Conservation (phyloP, 2,113 vertebrate genomes). For the Stictonetta naevosa region DNA sequence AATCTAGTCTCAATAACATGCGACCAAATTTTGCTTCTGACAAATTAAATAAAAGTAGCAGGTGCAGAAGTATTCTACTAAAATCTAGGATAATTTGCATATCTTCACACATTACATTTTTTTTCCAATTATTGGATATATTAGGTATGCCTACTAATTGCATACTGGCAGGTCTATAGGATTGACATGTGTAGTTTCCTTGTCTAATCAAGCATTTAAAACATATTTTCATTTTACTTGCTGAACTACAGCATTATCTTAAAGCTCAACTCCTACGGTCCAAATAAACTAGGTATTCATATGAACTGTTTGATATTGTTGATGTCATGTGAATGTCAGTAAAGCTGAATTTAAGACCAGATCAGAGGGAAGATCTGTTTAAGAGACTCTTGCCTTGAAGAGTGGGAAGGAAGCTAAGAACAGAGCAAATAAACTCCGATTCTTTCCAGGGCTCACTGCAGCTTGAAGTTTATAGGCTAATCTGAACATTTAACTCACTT, state of each 20-base stretch:
- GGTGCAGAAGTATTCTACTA: neutral
- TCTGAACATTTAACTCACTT: slow-evolving; percentile 17
- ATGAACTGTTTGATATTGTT: neutral
- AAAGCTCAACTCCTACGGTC: neutral
- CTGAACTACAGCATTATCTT: neutral
- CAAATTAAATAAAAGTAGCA: neutral
- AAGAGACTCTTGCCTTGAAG: neutral
- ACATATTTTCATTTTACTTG: neutral
- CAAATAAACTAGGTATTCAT: neutral
- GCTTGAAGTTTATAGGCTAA: slow-evolving; percentile 24
- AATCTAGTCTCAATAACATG: neutral
- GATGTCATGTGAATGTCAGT: neutral
- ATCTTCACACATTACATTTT: neutral
- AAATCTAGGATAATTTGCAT: neutral
- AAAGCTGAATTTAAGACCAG: neutral
- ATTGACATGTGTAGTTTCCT: neutral
- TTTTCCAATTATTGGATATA: neutral
- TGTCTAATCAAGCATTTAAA: neutral
- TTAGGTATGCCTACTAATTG: neutral
- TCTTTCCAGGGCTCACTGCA: neutral
- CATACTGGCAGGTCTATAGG: neutral
- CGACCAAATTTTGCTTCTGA: neutral
- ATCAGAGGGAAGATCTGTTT: neutral
- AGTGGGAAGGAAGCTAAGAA: neutral
- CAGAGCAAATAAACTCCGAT: neutral